A percentile compares a stretch with the other conserved stretches of the same genome.
Conservation (phyloP, 2,113 vertebrate species). For the Cebidichthys violaceus region DNA sequence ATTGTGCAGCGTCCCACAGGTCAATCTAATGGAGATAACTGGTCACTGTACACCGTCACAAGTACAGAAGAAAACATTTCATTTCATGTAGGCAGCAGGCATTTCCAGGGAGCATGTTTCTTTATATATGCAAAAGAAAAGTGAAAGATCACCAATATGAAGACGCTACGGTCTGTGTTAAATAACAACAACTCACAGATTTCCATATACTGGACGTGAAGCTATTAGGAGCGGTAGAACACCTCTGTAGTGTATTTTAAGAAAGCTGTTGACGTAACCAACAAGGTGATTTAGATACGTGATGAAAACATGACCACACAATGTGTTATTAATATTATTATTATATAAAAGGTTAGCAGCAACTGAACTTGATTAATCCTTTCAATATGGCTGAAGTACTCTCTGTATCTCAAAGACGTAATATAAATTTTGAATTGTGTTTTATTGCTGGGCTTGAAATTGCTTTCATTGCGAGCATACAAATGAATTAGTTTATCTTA, state of each 20-base stretch:
- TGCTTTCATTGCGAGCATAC: not conserved
- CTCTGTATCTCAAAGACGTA: not conserved
- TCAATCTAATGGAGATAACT: not conserved
- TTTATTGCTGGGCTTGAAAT: not conserved
- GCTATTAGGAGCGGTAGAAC: not conserved
- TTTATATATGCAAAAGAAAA: no score
- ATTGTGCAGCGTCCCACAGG: not conserved
- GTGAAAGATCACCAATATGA: no score
- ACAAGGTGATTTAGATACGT: not conserved
- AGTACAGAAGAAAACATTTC: not conserved
- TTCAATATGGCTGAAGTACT: not conserved
- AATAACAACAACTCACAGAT: not conserved
- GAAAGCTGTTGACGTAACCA: not conserved
- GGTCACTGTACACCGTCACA: not conserved
- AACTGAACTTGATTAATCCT: not conserved
- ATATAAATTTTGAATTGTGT: no score
- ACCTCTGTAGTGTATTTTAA: not conserved
- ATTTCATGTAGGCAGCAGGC: not conserved
- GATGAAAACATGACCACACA: not conserved
- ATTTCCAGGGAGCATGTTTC: not conserved
- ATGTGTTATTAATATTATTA: not conserved
- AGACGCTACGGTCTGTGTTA: not conserved
- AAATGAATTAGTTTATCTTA: not conserved
- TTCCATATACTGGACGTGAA: not conserved
- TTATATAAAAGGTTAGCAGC: not conserved